phyloP scores from a whole-genome alignment of 2,888 invertebrate species.

The Pyralis farinalis region DNA sequence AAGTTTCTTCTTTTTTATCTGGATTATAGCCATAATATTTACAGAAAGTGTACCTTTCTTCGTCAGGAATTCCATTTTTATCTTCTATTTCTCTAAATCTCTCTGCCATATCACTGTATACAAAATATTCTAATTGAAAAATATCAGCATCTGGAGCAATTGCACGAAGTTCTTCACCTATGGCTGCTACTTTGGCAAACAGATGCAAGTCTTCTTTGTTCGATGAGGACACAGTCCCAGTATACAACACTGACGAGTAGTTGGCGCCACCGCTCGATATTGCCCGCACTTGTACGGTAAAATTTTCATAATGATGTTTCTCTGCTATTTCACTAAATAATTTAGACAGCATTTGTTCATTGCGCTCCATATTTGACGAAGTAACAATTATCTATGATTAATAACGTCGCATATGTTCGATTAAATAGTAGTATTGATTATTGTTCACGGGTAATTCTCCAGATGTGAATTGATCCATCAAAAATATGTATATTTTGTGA shows the following conservation, averaged over 20 bases:
- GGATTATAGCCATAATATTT: slow-evolving; percentile 40
- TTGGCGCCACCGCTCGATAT: slow-evolving; percentile 18
- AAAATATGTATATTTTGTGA: too few relatives aligned
- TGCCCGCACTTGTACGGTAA: slow-evolving; percentile 9
- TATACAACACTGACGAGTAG: too few relatives aligned
- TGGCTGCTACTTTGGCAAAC: too few relatives aligned
- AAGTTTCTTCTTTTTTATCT: slow-evolving; percentile 34
- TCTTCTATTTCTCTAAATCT: slow-evolving; percentile 36
- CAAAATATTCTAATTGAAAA: slow-evolving; percentile 39
- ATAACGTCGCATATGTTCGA: too few relatives aligned
- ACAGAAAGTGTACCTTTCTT: slow-evolving; percentile 35
- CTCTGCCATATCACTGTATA: slow-evolving; percentile 37
- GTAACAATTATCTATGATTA: too few relatives aligned
- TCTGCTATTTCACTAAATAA: slow-evolving; percentile 11
- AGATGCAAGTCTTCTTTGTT: slow-evolving; percentile 14
- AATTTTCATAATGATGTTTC: slow-evolving; percentile 9
- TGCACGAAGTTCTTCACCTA: too few relatives aligned
- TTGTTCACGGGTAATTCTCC: too few relatives aligned
- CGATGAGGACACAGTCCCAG: slow-evolving; percentile 7
- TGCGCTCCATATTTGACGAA: neutral
- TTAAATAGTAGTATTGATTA: too few relatives aligned
- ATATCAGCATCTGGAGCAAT: slow-evolving; percentile 3
- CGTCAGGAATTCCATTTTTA: slow-evolving; percentile 27
- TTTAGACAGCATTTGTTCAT: slow-evolving; percentile 2
- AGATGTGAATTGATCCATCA: too few relatives aligned